Conservation (phyloP, 2,113 vertebrate genomes). For the Smithornis capensis region DNA sequence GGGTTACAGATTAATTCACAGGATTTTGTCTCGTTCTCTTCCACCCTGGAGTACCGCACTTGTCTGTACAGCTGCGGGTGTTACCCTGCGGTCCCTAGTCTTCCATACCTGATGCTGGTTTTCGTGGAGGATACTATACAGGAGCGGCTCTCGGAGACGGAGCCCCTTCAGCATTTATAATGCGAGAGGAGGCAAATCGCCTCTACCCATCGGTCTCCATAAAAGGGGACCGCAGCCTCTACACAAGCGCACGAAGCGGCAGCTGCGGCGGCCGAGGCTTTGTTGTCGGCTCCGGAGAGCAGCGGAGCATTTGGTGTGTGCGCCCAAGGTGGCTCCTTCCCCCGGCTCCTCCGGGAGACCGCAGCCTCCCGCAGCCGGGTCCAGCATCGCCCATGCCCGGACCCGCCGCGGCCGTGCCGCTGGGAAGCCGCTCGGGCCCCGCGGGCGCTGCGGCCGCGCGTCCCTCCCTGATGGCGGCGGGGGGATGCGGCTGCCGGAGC, state of each 20-base stretch:
- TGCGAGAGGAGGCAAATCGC: background rate
- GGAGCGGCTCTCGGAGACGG: background rate
- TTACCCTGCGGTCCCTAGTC: background rate
- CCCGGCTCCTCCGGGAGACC: background rate
- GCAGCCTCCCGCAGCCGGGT: background rate
- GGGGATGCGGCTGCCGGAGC: background rate
- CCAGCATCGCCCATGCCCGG: background rate
- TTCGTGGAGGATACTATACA: background rate
- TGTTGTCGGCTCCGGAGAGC: background rate
- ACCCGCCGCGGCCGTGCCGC: background rate
- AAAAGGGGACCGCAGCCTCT: background rate
- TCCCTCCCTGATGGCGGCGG: too few species aligned
- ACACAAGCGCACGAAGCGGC: background rate
- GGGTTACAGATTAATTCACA: background rate
- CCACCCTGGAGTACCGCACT: rapidly evolving
- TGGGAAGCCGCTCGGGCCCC: background rate
- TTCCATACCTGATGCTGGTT: background rate
- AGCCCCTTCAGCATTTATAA: background rate
- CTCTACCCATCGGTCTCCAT: background rate
- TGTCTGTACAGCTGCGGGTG: background rate
- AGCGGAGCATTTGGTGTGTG: background rate
- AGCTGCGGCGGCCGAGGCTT: background rate
- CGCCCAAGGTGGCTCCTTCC: background rate
- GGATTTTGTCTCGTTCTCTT: background rate
- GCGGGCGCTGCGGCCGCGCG: background rate